These are phyloP conservation scores for Heliconius congener DNA, from an alignment of 1,140 invertebrate species.

Conservation along the genomic window DNA sequence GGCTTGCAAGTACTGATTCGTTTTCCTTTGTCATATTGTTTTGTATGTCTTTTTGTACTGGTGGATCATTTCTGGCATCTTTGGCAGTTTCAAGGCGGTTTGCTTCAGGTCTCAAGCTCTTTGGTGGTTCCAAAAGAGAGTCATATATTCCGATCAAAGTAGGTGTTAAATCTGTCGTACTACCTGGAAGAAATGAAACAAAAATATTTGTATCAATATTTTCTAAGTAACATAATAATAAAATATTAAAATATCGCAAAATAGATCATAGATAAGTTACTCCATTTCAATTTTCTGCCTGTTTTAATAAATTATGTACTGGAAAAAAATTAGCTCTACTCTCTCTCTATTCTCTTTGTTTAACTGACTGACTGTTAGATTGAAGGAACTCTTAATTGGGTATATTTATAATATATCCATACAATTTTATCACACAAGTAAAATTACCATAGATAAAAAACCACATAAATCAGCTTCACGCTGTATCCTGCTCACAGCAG, in stretches of 20 bases:
- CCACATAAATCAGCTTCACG: too few species aligned
- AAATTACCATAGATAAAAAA: too few species aligned
- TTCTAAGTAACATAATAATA: not conserved
- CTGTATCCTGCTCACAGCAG: too few species aligned
- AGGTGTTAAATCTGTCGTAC: conserved; percentile 76
- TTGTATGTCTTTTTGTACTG: conserved; percentile 47
- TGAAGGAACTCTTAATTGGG: too few species aligned
- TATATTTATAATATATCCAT: too few species aligned
- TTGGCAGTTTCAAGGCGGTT: conserved; percentile 67
- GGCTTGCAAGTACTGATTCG: conserved; percentile 46
- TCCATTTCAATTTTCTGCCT: too few species aligned
- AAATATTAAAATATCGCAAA: not conserved
- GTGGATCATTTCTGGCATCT: conserved; percentile 76
- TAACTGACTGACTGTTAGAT: too few species aligned
- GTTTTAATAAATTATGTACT: too few species aligned
- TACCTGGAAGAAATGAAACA: not conserved
- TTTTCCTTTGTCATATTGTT: conserved; percentile 52
- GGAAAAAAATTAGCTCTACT: too few species aligned
- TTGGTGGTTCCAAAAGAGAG: conserved; percentile 70
- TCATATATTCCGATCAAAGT: conserved; percentile 83
- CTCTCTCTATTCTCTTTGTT: too few species aligned
- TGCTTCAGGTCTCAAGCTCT: conserved; percentile 62
- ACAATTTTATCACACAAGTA: too few species aligned
- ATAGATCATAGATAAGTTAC: too few species aligned
- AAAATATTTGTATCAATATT: not conserved